These are phyloP conservation scores for Hirtodrosophila cameraria DNA, from an alignment of 2,888 invertebrate species.

Conservation along the genomic window DNA sequence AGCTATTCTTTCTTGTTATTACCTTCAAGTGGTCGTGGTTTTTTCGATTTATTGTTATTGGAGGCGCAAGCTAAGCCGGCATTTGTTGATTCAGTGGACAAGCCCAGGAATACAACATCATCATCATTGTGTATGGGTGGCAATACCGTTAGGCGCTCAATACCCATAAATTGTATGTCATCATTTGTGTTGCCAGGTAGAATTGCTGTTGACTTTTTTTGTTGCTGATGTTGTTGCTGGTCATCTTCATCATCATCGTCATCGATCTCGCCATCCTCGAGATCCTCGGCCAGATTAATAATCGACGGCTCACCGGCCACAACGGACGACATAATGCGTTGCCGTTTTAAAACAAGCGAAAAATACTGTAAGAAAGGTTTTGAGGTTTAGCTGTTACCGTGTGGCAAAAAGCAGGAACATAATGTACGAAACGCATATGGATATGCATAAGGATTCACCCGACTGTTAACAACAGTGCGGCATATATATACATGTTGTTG, in stretches of 20 bases:
- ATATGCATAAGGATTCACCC: conserved; percentile 49
- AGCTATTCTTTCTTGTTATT: conserved; percentile 62
- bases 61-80: conserved; percentile 11
- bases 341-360: conserved; percentile 2
- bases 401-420: background rate
- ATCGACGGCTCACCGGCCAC: conserved; percentile 32
- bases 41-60: conserved; percentile 80
- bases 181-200: conserved; percentile 25
- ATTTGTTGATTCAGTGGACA: conserved; percentile 10
- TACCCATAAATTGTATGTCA: conserved; percentile 46
- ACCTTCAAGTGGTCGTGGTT: conserved; percentile 85
- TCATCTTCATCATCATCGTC: conserved; percentile 85
- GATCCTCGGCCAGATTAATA: conserved; percentile 86
- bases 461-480: conserved; percentile 38
- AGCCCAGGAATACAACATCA: conserved; percentile 58
- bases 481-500: conserved; percentile 19
- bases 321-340: conserved; percentile 43
- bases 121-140: conserved; percentile 28
- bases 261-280: conserved; percentile 95
- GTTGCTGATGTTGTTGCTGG: conserved; percentile 16
- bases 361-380: conserved; percentile 12
- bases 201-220: conserved; percentile 1
- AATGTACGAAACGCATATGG: conserved; percentile 16
- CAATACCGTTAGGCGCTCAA: conserved; percentile 18
- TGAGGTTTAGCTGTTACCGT: conserved; percentile 2